Conservation (phyloP, 2,797 vertebrate genomes). For the Mionectes olivaceus region DNA sequence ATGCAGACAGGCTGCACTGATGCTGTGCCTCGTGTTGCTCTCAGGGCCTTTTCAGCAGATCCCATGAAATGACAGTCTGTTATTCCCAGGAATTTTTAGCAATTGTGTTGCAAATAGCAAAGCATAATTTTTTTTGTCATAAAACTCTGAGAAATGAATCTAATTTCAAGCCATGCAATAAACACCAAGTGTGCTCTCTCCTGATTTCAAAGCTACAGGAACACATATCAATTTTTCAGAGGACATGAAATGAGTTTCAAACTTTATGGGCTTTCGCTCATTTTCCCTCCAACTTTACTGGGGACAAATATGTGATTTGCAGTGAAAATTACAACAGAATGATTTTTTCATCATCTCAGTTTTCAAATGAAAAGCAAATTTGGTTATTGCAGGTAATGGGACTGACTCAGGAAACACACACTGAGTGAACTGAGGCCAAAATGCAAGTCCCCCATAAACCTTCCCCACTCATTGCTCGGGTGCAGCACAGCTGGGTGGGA, state of each 20-base stretch:
- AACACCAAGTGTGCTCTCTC: background rate
- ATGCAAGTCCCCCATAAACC: background rate
- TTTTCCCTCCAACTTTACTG: background rate
- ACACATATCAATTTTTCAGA: background rate
- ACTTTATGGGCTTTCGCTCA: conserved; percentile 17
- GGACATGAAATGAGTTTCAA: conserved; percentile 17
- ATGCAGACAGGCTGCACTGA: background rate
- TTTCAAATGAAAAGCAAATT: conserved; percentile 1
- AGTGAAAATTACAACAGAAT: background rate
- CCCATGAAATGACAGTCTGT: background rate
- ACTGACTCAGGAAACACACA: background rate
- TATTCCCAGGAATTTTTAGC: background rate
- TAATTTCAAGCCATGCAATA: background rate
- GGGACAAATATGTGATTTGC: conserved; percentile 1
- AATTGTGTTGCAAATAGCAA: background rate
- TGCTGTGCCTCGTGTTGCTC: background rate
- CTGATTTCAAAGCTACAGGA: background rate
- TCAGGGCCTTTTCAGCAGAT: background rate
- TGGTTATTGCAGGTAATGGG: background rate
- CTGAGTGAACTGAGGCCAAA: background rate
- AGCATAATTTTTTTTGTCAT: background rate
- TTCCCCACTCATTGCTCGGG: background rate
- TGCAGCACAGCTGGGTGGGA: conserved; percentile 11
- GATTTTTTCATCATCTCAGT: background rate
- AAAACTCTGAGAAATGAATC: conserved; percentile 14